phyloP scores from a whole-genome alignment of 2,113 vertebrate species.

The Circaetus cinerascens region DNA sequence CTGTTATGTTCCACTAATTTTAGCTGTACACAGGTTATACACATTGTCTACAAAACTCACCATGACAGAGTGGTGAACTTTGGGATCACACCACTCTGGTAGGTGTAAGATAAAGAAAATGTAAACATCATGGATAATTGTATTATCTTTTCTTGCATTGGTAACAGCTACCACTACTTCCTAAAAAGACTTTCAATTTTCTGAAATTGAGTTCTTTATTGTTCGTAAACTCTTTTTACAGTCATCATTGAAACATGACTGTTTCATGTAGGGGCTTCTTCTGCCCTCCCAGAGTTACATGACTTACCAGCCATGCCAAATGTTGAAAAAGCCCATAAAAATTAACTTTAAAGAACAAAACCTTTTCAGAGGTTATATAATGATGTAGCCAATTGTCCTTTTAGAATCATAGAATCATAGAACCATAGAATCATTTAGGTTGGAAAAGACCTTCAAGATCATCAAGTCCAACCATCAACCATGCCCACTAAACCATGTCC shows the following conservation, averaged over 20 bases:
- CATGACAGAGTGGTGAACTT: background rate
- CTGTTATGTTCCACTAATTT: background rate
- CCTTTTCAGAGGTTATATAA: background rate
- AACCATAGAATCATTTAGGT: no score
- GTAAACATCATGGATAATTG: background rate
- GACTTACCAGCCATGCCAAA: background rate
- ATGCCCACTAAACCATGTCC: no score
- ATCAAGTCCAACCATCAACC: no score
- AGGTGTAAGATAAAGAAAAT: background rate
- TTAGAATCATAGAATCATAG: no score
- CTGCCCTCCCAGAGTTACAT: background rate
- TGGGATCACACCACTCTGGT: background rate
- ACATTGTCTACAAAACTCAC: background rate
- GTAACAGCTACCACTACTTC: background rate
- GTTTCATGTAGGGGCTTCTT: background rate
- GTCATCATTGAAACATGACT: background rate
- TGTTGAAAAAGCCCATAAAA: background rate
- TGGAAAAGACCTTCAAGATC: no score
- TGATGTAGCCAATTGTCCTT: background rate
- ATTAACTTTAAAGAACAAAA: background rate
- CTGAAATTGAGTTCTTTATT: background rate
- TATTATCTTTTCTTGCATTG: background rate
- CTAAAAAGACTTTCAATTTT: background rate
- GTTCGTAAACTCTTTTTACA: background rate
- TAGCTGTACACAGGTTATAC: background rate